Percentiles rank a stretch among this genome's conserved stretches.
phyloP scores from a whole-genome alignment of 2,888 invertebrate species.

The Dromius quadrimaculatus region DNA sequence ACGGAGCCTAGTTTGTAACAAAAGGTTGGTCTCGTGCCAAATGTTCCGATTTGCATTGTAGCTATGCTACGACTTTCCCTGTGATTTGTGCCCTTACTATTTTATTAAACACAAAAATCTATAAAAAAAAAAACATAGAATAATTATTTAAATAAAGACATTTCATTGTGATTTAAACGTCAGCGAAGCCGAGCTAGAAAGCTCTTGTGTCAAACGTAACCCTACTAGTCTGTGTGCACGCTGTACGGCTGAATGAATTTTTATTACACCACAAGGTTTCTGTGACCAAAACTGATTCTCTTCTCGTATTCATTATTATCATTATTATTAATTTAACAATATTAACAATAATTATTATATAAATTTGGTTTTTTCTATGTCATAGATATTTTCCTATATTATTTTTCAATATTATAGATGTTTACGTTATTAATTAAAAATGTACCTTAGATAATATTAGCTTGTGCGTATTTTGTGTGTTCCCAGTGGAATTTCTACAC shows the following conservation, averaged over 20 bases:
- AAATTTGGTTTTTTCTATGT: conserved; percentile 51
- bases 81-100: conserved; percentile 52
- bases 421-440: conserved; percentile 46
- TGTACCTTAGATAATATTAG: conserved; percentile 49
- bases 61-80: conserved; percentile 47
- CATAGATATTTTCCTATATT: conserved; percentile 53
- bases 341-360: conserved; percentile 49
- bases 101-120: conserved; percentile 45
- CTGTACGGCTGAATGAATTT: conserved; percentile 50
- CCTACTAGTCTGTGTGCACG: conserved; percentile 62
- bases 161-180: conserved; percentile 51
- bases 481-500: conserved; percentile 40
- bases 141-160: conserved; percentile 49
- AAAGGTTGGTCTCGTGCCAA: conserved; percentile 47
- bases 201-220: conserved; percentile 59
- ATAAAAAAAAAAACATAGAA: conserved; percentile 28
- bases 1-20: conserved; percentile 39
- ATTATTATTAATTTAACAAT: conserved; percentile 44
- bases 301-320: conserved; percentile 40
- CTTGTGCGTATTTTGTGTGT: conserved; percentile 52
- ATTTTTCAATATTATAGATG: conserved; percentile 53
- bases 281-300: conserved; percentile 52
- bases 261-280: conserved; percentile 48
- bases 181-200: conserved; percentile 33
- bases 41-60: conserved; percentile 49